phyloP scores from a whole-genome alignment of 2,113 vertebrate genomes.

The Melanocharis versteri region DNA sequence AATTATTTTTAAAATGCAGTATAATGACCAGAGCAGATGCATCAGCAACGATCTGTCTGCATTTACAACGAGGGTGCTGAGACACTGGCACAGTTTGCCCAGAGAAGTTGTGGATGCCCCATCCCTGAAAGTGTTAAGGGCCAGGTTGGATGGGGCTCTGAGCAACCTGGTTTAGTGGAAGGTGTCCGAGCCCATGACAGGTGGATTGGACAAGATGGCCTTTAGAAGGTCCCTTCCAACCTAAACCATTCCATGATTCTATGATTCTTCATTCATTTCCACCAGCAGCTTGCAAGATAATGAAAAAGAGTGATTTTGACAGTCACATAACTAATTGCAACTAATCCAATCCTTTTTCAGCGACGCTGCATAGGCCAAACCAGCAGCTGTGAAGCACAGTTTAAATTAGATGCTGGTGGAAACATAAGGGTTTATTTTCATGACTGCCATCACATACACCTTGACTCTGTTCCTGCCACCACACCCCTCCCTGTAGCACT shows the following conservation, averaged over 20 bases:
- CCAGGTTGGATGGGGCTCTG: neutral
- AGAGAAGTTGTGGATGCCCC: neutral
- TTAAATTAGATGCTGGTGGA: neutral
- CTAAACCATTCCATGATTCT: neutral
- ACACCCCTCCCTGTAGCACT: neutral
- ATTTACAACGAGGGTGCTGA: neutral
- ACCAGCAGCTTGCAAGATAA: neutral
- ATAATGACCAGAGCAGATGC: neutral
- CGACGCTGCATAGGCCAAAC: neutral
- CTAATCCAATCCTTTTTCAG: neutral
- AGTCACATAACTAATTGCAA: neutral
- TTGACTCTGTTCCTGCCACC: neutral
- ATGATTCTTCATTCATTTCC: neutral
- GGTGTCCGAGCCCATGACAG: neutral
- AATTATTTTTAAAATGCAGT: neutral
- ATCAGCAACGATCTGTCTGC: neutral
- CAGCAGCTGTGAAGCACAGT: neutral
- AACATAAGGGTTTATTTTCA: neutral
- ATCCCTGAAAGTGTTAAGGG: neutral
- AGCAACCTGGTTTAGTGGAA: neutral
- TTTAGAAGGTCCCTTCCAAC: neutral
- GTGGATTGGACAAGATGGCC: neutral
- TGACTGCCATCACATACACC: fast-evolving
- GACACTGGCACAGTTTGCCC: neutral
- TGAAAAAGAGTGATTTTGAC: neutral